Conservation (phyloP, 2,888 invertebrate species). For the Diplolepis rosae region DNA sequence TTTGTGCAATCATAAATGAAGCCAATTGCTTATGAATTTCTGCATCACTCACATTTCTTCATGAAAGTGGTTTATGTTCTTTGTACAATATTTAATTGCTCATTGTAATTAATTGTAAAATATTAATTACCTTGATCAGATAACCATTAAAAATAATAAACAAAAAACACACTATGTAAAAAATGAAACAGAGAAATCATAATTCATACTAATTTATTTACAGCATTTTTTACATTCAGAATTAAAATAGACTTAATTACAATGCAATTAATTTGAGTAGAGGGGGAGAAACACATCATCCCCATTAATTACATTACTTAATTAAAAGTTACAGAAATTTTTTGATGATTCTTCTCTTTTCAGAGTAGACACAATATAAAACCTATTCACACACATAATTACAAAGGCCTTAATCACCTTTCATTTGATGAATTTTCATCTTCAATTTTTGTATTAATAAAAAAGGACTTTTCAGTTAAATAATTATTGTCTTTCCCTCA, state of each 20-base stretch:
- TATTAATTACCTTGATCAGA: no score
- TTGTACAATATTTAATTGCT: no score
- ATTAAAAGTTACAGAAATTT: no score
- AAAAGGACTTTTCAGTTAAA: not conserved
- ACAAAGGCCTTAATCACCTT: not conserved
- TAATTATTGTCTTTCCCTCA: not conserved
- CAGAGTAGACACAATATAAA: not conserved
- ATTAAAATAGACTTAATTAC: not conserved
- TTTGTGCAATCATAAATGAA: no score
- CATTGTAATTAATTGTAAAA: no score
- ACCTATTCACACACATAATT: not conserved
- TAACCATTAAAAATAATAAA: not conserved
- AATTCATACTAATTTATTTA: slow-evolving; percentile 21
- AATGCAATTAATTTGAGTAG: not conserved
- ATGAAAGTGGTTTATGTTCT: no score
- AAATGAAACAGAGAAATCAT: not conserved
- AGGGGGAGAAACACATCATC: no score
- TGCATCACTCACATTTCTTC: no score
- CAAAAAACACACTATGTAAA: not conserved
- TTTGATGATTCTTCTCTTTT: not conserved
- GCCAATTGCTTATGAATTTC: no score
- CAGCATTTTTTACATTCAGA: slow-evolving; percentile 14
- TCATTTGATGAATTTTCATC: no score
- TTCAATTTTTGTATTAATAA: no score
- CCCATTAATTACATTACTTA: no score